phyloP scores from a whole-genome alignment of 2,888 invertebrate genomes.

The Thereva unica region DNA sequence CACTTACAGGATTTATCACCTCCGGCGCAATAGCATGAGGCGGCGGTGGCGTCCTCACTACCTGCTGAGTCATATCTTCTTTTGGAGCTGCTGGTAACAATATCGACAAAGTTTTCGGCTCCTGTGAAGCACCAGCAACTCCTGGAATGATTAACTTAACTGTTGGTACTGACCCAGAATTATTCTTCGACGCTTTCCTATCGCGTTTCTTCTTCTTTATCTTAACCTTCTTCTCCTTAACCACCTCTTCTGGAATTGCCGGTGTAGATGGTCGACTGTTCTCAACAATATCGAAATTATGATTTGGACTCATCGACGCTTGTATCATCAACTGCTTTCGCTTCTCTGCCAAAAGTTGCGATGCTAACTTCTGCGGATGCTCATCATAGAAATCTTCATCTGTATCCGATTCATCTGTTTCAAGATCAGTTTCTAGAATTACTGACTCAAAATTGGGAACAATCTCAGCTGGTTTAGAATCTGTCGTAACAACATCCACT shows the following conservation, averaged over 20 bases:
- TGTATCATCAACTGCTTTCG: conserved; percentile 69
- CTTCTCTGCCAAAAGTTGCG: conserved; percentile 74
- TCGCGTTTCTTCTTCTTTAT: conserved; percentile 72
- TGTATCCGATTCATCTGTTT: conserved; percentile 82
- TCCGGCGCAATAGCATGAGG: too few species aligned
- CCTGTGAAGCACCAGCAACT: conserved; percentile 47
- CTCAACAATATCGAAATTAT: conserved; percentile 65
- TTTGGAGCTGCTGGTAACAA: conserved; percentile 46
- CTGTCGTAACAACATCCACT: conserved; percentile 47
- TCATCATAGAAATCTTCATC: conserved; percentile 89
- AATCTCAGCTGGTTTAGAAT: conserved; percentile 49
- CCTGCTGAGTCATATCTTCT: conserved; percentile 41
- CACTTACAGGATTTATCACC: neutral
- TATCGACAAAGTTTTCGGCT: conserved; percentile 16
- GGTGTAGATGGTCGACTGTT: conserved; percentile 70
- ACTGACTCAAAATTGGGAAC: conserved; percentile 63
- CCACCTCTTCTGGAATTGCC: conserved; percentile 59
- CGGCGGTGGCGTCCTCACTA: neutral
- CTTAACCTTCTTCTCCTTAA: conserved; percentile 61
- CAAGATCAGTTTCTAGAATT: conserved; percentile 80
- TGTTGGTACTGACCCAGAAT: conserved; percentile 46
- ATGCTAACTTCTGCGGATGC: conserved; percentile 75
- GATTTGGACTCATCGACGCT: conserved; percentile 67
- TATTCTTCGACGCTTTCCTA: conserved; percentile 59
- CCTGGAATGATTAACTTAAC: conserved; percentile 68